Evolutionary conservation across 1,140 invertebrate genomes (phyloP).

Genomic region (Reticulitermes speratus): DNA sequence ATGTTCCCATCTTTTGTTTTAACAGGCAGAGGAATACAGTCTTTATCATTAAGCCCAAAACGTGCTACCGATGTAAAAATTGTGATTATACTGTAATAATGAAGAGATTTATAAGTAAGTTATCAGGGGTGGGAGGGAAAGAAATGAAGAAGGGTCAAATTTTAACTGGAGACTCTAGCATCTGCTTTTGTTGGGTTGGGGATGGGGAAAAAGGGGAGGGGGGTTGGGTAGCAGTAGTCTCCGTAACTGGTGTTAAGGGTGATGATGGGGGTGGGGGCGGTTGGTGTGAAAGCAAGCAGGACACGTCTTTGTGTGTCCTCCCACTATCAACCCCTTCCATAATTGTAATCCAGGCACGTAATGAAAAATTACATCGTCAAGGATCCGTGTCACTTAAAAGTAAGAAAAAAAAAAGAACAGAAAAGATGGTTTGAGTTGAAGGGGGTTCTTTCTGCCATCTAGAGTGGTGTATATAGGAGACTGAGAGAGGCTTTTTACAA

Average conservation of each 20-base stretch:
- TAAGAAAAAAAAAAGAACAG: not conserved
- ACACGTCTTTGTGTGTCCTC: not conserved
- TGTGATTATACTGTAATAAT: slow-evolving; percentile 32
- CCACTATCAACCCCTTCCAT: slow-evolving; percentile 6
- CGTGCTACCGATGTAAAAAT: slow-evolving; percentile 30
- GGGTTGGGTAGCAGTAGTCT: not conserved
- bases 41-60: slow-evolving; percentile 24
- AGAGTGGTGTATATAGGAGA: not conserved
- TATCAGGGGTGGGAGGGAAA: not conserved
- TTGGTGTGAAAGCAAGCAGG: not conserved
- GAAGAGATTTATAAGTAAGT: slow-evolving; percentile 30
- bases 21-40: not conserved
- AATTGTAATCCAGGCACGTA: slow-evolving; percentile 31
- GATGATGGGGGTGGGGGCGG: not conserved
- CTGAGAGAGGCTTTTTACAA: slow-evolving; percentile 18
- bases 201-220: not conserved
- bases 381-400: slow-evolving; percentile 32
- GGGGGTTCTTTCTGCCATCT: not conserved
- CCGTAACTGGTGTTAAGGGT: not conserved
- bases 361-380: slow-evolving; percentile 32
- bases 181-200: not conserved
- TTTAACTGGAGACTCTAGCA: not conserved
- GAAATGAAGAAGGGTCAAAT: slow-evolving; percentile 1
- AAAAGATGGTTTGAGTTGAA: not conserved
- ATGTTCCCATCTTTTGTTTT: not conserved